Conservation (phyloP, 2,797 vertebrate species). For the Luscinia luscinia region DNA sequence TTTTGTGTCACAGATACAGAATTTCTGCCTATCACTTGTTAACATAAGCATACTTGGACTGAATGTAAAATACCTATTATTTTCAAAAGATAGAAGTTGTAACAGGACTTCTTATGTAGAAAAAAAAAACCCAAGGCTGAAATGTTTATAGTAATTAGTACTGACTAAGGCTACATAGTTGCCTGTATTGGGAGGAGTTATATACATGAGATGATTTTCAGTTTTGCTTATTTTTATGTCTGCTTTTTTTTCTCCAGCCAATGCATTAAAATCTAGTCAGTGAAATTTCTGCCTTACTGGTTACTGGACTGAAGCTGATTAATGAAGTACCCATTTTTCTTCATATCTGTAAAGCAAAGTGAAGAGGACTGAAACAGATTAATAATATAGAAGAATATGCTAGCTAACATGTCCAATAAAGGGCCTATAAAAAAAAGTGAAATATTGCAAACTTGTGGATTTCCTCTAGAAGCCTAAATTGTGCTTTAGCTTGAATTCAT, state of each 20-base stretch:
- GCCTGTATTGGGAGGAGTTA: neutral
- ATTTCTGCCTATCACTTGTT: neutral
- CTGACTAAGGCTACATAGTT: neutral
- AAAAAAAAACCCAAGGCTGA: neutral
- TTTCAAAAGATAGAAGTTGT: neutral
- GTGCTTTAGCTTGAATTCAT: neutral
- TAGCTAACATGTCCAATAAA: neutral
- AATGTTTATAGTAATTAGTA: neutral
- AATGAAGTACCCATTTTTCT: slow-evolving; percentile 11
- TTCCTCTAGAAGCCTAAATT: neutral
- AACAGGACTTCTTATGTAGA: neutral
- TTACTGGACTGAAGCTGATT: neutral
- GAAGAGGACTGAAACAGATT: neutral
- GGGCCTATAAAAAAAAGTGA: neutral
- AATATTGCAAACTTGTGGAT: neutral
- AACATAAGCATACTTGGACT: neutral
- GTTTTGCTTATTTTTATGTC: neutral
- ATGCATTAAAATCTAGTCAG: neutral
- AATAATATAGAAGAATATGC: neutral
- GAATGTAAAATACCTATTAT: neutral
- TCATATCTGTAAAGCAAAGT: neutral
- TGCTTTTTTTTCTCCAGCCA: neutral
- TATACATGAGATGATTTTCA: neutral
- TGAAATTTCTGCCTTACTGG: neutral
- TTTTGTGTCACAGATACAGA: neutral